Evolutionary conservation across 2,888 invertebrate species (phyloP).

Genomic region (Standfussiana lucernea): DNA sequence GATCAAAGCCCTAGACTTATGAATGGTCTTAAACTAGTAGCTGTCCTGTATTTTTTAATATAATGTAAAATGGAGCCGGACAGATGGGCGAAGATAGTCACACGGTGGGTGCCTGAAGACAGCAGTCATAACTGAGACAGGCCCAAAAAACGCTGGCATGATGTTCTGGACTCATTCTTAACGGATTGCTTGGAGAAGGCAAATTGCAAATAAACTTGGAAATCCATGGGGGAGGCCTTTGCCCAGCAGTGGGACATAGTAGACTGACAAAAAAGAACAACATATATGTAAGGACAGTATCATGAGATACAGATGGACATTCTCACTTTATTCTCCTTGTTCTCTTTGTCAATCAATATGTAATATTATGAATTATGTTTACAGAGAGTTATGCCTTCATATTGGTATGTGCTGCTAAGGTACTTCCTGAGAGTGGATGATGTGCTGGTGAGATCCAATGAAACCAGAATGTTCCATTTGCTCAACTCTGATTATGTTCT

Average conservation of each 20-base stretch:
- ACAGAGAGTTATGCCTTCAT: slow-evolving; percentile 98
- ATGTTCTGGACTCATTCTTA: too few relatives aligned
- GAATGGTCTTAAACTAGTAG: neutral
- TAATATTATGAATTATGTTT: slow-evolving; percentile 47
- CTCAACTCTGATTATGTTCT: slow-evolving; percentile 94
- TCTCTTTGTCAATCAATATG: neutral
- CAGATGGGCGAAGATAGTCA: too few relatives aligned
- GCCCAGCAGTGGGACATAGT: too few relatives aligned
- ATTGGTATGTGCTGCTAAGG: slow-evolving; percentile 97
- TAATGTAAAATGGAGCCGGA: too few relatives aligned
- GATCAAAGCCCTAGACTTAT: too few relatives aligned
- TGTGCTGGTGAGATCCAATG: slow-evolving; percentile 96
- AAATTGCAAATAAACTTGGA: too few relatives aligned
- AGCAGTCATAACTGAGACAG: too few relatives aligned
- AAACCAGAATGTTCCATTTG: slow-evolving; percentile 96
- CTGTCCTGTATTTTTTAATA: neutral
- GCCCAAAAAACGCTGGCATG: too few relatives aligned
- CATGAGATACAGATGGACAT: neutral
- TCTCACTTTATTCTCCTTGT: neutral
- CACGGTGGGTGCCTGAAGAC: too few relatives aligned
- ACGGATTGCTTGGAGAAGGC: too few relatives aligned
- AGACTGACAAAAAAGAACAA: too few relatives aligned
- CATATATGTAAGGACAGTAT: neutral
- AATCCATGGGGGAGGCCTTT: too few relatives aligned
- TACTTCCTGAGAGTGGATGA: slow-evolving; percentile 98